Evolutionary conservation across 2,797 vertebrate species (phyloP).

Genomic region (Perodicticus potto): DNA sequence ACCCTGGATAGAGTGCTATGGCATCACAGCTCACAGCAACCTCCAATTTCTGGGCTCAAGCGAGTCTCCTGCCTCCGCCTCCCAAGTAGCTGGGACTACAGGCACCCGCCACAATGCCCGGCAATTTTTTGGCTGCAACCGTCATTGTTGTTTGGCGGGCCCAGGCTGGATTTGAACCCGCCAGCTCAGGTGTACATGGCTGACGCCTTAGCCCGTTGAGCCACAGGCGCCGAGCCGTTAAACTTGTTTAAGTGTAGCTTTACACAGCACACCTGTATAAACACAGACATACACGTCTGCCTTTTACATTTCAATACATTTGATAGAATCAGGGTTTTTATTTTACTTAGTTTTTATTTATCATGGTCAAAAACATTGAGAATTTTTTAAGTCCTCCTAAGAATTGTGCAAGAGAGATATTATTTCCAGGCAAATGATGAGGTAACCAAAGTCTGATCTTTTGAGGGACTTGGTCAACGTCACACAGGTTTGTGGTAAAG

Average conservation of each 20-base stretch:
- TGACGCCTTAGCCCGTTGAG: no score
- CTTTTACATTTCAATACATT: slow-evolving; percentile 6
- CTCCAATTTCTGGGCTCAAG: no score
- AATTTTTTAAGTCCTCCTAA: not conserved
- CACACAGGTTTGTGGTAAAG: not conserved
- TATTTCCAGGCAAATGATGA: not conserved
- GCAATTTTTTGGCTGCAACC: no score
- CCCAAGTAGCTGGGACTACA: no score
- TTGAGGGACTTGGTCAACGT: not conserved
- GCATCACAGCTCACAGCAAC: no score
- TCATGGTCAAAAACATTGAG: not conserved
- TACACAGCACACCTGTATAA: not conserved
- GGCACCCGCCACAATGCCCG: no score
- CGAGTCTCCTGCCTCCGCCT: no score
- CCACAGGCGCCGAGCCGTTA: no score
- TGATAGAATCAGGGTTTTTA: not conserved
- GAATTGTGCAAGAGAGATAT: not conserved
- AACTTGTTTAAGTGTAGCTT: slow-evolving; percentile 23
- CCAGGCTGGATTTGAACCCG: no score
- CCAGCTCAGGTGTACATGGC: no score
- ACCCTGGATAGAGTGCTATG: no score
- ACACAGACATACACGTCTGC: not conserved
- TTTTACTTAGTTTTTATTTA: not conserved
- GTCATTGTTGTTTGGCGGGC: no score
- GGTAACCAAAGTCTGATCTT: not conserved